These are phyloP conservation scores for Drosophila takahashii DNA, from an alignment of 1,140 invertebrate genomes.

Conservation along the genomic window DNA sequence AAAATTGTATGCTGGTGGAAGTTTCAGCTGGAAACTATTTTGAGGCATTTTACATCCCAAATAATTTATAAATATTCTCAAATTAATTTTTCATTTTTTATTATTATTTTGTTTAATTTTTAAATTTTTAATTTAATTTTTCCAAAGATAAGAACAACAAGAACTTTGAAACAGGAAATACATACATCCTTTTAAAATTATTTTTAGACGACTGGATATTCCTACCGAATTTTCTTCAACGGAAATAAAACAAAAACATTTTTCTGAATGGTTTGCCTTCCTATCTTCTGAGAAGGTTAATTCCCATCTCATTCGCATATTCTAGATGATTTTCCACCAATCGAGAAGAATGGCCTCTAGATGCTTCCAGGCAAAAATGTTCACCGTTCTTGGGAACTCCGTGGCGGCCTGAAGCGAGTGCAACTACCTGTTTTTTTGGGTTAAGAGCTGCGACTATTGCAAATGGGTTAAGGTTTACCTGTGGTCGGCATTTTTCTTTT, in stretches of 20 bases:
- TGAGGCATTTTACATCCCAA: neutral
- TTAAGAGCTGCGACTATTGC: constrained; percentile 28
- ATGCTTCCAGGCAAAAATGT: constrained; percentile 18
- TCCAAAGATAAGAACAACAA: neutral
- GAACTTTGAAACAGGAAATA: neutral
- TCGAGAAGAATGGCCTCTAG: constrained; percentile 13
- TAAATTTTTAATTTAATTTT: too few species aligned
- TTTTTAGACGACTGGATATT: neutral
- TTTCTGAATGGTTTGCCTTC: constrained; percentile 14
- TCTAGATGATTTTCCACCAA: constrained; percentile 20
- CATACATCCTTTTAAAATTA: neutral
- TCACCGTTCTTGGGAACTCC: constrained; percentile 27
- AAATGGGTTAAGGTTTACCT: constrained; percentile 67
- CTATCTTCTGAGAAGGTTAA: constrained; percentile 15
- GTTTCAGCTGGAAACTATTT: neutral
- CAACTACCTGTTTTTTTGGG: constrained; percentile 47
- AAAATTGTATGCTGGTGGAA: neutral
- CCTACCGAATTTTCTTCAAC: constrained; percentile 4
- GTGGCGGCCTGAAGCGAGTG: neutral
- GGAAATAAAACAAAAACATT: constrained; percentile 16
- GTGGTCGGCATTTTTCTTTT: constrained; percentile 44
- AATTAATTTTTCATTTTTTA: too few species aligned
- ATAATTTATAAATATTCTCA: too few species aligned
- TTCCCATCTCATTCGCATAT: constrained; percentile 25
- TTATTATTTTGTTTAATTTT: too few species aligned